These are phyloP conservation scores for Crax fasciolata DNA, from an alignment of 2,797 vertebrate species.

Conservation along the genomic window DNA sequence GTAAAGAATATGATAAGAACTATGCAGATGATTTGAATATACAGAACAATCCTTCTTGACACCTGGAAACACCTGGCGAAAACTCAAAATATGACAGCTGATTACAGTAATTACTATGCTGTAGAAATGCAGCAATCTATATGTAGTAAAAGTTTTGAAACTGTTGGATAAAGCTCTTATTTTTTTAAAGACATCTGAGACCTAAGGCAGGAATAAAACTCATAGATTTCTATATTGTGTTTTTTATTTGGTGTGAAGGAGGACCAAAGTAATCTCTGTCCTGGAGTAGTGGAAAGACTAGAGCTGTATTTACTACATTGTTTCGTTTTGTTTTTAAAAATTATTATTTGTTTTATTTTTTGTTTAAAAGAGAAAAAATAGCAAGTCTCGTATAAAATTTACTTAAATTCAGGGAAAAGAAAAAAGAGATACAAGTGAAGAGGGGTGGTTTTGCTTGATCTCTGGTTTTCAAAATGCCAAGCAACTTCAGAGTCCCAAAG, in stretches of 20 bases:
- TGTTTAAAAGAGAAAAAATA: not conserved
- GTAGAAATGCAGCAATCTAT: not conserved
- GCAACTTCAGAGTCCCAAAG: not conserved
- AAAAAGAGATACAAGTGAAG: not conserved
- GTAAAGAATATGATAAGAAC: not conserved
- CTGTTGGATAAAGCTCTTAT: not conserved
- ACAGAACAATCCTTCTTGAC: not conserved
- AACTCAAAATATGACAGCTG: not conserved
- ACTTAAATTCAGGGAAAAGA: not conserved
- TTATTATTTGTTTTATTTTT: not conserved
- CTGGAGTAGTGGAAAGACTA: not conserved
- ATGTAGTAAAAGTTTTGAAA: not conserved
- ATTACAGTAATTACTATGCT: not conserved
- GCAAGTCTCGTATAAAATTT: not conserved
- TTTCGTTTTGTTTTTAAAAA: not conserved
- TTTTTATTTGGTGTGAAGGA: not conserved
- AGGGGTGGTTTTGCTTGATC: not conserved
- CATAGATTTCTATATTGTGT: not conserved
- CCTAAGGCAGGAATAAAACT: not conserved
- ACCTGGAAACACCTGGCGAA: not conserved
- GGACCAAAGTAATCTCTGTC: not conserved
- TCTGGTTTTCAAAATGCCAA: not conserved
- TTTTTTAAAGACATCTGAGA: not conserved
- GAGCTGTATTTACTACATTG: not conserved
- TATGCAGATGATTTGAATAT: not conserved